Percentiles rank a stretch among this genome's conserved stretches.
These are phyloP conservation scores for Lycaon pictus DNA, from an alignment of 2,113 vertebrate species.

Conservation along the genomic window DNA sequence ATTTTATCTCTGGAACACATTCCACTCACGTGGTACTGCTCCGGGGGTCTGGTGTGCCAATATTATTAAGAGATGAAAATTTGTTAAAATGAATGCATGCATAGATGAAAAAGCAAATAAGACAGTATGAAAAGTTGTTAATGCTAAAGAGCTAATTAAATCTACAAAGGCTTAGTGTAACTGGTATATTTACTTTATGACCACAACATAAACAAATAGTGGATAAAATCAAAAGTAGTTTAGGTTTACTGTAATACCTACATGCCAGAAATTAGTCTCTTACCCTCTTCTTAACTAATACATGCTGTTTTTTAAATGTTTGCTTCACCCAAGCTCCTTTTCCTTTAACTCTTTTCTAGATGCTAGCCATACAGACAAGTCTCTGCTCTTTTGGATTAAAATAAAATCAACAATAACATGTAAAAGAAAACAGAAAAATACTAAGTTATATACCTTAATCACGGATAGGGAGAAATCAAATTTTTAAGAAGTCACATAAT, in stretches of 20 bases:
- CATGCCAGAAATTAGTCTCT: not conserved
- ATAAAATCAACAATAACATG: not conserved
- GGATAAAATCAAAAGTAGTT: not conserved
- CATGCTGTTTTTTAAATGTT: not conserved
- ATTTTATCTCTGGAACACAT: not conserved
- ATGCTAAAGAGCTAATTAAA: not conserved
- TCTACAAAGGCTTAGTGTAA: not conserved
- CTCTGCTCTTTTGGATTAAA: not conserved
- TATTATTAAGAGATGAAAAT: not conserved
- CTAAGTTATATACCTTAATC: not conserved
- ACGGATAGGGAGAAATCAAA: not conserved
- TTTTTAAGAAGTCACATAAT: not conserved
- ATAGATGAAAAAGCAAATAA: not conserved
- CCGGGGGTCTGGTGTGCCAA: not conserved
- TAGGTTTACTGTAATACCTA: not conserved
- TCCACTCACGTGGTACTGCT: not conserved
- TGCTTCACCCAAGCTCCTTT: not conserved
- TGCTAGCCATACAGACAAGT: not conserved
- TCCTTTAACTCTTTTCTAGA: not conserved
- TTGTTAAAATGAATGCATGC: not conserved
- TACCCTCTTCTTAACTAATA: not conserved
- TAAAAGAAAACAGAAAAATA: conserved; percentile 6
- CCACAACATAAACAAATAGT: not conserved
- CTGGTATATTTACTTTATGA: not conserved
- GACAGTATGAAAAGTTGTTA: not conserved